Percentiles rank a stretch among this genome's conserved stretches.
Evolutionary conservation across 2,888 invertebrate species (phyloP).

Genomic region (Acanthoscelides obtectus): DNA sequence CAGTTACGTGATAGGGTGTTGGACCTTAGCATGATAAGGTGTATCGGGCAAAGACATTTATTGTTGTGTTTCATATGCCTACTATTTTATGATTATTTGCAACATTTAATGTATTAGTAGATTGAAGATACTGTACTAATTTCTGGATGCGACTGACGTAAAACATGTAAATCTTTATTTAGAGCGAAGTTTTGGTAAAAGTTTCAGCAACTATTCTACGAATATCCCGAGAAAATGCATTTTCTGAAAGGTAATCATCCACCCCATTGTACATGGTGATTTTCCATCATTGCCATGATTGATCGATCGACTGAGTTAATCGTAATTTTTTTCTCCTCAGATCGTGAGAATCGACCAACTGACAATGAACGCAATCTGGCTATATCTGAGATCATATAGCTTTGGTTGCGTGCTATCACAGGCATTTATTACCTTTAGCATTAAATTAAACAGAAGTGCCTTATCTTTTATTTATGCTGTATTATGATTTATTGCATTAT

Average conservation of each 20-base stretch:
- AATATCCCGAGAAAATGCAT: no score
- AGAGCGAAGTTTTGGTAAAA: no score
- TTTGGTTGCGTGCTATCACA: slow-evolving; percentile 1
- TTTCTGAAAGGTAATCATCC: not conserved
- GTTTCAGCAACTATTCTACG: no score
- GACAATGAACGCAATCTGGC: not conserved
- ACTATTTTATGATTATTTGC: no score
- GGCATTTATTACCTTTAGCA: slow-evolving; percentile 10
- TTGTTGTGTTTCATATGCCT: no score
- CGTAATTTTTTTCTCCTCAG: not conserved
- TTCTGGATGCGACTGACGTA: no score
- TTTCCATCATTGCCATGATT: not conserved
- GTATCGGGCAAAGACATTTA: no score
- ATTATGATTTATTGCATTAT: slow-evolving; percentile 14
- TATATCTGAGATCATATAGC: not conserved
- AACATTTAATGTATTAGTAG: no score
- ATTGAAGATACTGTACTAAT: no score
- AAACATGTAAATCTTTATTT: no score
- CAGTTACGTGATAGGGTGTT: no score
- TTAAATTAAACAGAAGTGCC: slow-evolving; percentile 13
- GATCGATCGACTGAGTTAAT: not conserved
- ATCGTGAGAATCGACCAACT: not conserved
- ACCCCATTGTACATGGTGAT: not conserved
- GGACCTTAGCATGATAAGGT: no score
- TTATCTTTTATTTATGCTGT: slow-evolving; percentile 14